Evolutionary conservation across 2,888 invertebrate genomes (phyloP).

Genomic region (Lycaena phlaeas): DNA sequence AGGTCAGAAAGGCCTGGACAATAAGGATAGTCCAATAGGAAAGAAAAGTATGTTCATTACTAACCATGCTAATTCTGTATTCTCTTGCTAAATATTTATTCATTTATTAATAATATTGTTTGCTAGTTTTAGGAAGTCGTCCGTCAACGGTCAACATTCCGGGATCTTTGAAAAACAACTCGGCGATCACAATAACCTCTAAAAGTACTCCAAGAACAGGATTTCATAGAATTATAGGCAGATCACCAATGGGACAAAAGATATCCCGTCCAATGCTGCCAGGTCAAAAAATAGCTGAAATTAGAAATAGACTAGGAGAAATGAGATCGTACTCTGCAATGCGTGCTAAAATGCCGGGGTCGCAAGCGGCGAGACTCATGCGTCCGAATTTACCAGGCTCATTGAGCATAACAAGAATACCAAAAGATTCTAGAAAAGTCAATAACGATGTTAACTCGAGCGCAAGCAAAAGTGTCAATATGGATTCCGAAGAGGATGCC

Average conservation of each 20-base stretch:
- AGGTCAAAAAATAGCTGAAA: constrained; percentile 57
- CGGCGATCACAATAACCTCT: constrained; percentile 74
- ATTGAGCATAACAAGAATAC: constrained; percentile 59
- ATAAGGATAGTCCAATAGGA: constrained; percentile 50
- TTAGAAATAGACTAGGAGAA: constrained; percentile 49
- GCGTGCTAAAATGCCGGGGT: constrained; percentile 41
- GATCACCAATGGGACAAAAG: constrained; percentile 49
- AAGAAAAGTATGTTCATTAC: constrained; percentile 55
- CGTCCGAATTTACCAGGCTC: constrained; percentile 53
- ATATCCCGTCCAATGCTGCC: constrained; percentile 44
- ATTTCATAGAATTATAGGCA: constrained; percentile 43
- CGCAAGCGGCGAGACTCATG: constrained; percentile 38
- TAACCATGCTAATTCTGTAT: neutral
- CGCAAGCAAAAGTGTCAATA: constrained; percentile 31
- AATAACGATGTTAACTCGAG: constrained; percentile 31
- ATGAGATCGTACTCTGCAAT: constrained; percentile 42
- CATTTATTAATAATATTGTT: neutral
- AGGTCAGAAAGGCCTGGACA: constrained; percentile 56
- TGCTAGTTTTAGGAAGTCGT: constrained; percentile 48
- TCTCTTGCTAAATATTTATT: neutral
- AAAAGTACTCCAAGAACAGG: constrained; percentile 51
- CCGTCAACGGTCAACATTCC: constrained; percentile 52
- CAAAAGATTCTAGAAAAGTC: constrained; percentile 40
- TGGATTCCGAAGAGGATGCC: constrained; percentile 50
- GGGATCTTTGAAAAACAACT: constrained; percentile 72